Evolutionary conservation across 2,797 vertebrate genomes (phyloP).

Genomic region (Notolepis coatsorum): DNA sequence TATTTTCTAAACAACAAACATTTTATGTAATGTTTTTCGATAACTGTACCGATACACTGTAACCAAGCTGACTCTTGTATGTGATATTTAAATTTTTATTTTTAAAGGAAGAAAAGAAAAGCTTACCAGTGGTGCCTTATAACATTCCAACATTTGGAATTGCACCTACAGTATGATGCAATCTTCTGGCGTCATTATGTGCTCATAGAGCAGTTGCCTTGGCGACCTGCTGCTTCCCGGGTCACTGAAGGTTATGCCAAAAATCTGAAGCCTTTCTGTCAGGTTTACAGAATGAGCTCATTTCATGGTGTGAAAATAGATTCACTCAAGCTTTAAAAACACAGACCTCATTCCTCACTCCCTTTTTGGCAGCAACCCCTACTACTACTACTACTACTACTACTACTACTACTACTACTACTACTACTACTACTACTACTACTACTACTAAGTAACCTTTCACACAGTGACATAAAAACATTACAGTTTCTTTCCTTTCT

Average conservation of each 20-base stretch:
- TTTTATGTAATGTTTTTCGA: too few relatives aligned
- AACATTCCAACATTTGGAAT: neutral
- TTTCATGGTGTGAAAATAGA: constrained; percentile 59
- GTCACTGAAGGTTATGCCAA: constrained; percentile 70
- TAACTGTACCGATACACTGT: too few relatives aligned
- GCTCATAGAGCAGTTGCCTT: constrained; percentile 1
- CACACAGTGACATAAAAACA: neutral
- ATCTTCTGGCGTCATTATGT: constrained; percentile 10
- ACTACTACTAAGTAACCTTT: constrained; percentile 1
- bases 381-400: too few relatives aligned
- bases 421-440: too few relatives aligned
- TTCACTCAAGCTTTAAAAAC: constrained; percentile 23
- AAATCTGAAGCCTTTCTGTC: constrained; percentile 77
- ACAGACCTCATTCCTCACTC: constrained; percentile 16
- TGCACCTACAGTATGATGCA: neutral
- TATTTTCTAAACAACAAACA: too few relatives aligned
- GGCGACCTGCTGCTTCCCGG: constrained; percentile 31
- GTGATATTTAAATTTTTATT: too few relatives aligned
- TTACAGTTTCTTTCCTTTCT: too few relatives aligned
- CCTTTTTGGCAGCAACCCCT: constrained; percentile 6
- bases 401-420: too few relatives aligned
- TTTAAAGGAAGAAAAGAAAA: too few relatives aligned
- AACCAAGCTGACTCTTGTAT: too few relatives aligned
- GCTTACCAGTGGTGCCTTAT: neutral
- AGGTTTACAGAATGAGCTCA: constrained; percentile 74